Percentiles rank a stretch among this genome's conserved stretches.
These are phyloP conservation scores for Chloromyia formosa DNA, from an alignment of 2,888 invertebrate species.

Conservation along the genomic window DNA sequence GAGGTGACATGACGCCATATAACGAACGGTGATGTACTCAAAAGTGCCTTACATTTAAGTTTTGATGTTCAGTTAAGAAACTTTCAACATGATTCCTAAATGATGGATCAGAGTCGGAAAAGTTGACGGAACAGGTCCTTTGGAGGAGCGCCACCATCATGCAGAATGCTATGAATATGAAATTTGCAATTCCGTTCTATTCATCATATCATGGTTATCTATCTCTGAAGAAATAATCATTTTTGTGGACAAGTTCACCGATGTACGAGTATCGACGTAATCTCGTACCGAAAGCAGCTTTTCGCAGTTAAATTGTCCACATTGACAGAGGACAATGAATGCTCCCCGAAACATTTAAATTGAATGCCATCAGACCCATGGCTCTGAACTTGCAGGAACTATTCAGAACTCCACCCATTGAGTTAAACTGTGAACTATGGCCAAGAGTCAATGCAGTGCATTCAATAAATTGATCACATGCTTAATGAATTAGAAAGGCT, in stretches of 20 bases:
- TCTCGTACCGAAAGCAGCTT: neutral
- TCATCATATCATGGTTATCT: too few relatives aligned
- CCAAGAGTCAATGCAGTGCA: neutral
- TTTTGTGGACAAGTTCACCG: slow-evolving; percentile 8
- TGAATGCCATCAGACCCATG: slow-evolving; percentile 11
- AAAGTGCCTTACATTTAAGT: too few relatives aligned
- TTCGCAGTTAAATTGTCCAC: slow-evolving; percentile 20
- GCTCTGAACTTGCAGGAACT: neutral
- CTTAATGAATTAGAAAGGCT: slow-evolving; percentile 50
- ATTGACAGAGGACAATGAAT: neutral
- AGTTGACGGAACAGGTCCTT: too few relatives aligned
- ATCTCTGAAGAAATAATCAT: too few relatives aligned
- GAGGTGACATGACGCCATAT: too few relatives aligned
- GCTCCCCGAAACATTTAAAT: slow-evolving; percentile 29
- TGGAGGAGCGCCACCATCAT: too few relatives aligned
- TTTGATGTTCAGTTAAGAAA: too few relatives aligned
- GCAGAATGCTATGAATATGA: too few relatives aligned
- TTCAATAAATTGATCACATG: slow-evolving; percentile 45
- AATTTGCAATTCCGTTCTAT: too few relatives aligned
- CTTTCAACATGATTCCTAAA: too few relatives aligned
- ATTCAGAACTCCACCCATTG: neutral
- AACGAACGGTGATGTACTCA: too few relatives aligned
- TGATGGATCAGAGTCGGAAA: too few relatives aligned
- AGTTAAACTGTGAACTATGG: neutral
- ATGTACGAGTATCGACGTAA: slow-evolving; percentile 4